A percentile compares a stretch with the other conserved stretches of the same genome.
Conservation (phyloP, 2,797 vertebrate genomes). For the Spinibarbus caldwelli region DNA sequence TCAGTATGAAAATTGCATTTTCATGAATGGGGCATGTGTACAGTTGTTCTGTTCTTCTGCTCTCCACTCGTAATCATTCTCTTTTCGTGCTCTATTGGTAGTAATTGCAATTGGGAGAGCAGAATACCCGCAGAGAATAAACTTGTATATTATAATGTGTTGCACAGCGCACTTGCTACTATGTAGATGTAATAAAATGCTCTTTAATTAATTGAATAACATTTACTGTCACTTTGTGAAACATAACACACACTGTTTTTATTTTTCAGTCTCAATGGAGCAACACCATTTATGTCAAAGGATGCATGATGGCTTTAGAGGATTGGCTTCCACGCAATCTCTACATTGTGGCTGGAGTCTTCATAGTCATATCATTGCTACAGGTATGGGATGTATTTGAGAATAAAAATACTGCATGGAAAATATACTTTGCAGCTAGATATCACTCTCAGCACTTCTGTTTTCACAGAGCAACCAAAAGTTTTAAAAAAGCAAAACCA, state of each 20-base stretch:
- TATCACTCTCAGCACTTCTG: constrained; percentile 25
- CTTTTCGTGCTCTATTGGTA: neutral
- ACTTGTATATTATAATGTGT: neutral
- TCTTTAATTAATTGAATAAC: neutral
- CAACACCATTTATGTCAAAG: constrained; percentile 82
- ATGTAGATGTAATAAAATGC: neutral
- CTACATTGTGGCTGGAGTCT: constrained; percentile 88
- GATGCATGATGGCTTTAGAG: constrained; percentile 89
- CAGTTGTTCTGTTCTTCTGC: neutral
- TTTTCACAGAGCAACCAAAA: neutral
- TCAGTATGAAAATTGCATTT: neutral
- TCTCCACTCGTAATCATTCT: neutral
- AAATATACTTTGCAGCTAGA: constrained; percentile 38
- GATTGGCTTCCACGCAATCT: constrained; percentile 92
- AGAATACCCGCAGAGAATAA: neutral
- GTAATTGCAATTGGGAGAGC: neutral
- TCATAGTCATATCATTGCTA: constrained; percentile 89
- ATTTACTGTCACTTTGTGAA: neutral
- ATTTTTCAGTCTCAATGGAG: constrained; percentile 70
- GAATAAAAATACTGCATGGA: neutral
- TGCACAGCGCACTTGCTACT: neutral
- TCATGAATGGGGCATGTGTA: neutral
- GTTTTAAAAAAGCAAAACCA: neutral
- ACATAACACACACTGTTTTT: neutral
- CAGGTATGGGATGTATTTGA: constrained; percentile 78